Evolutionary conservation across 2,888 invertebrate genomes (phyloP).

Genomic region (Lycophotia porphyrea): DNA sequence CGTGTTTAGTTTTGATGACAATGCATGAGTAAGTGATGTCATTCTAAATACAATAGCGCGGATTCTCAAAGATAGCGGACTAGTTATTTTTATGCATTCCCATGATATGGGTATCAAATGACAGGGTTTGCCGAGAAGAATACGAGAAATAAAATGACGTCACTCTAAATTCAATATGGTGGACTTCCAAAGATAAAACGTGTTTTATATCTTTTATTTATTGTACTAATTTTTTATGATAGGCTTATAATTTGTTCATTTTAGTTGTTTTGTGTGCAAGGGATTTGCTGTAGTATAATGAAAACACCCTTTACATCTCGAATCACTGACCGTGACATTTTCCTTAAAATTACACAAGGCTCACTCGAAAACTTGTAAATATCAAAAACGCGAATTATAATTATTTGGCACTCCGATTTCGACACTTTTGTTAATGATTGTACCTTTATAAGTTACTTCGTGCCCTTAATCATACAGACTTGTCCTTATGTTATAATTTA

Average conservation of each 20-base stretch:
- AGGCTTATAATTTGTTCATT: background rate
- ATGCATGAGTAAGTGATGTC: no score
- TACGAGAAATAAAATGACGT: no score
- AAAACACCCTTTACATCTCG: constrained; percentile 78
- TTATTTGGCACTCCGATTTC: constrained; percentile 82
- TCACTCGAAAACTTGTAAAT: constrained; percentile 78
- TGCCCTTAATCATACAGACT: constrained; percentile 56
- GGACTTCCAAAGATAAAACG: no score
- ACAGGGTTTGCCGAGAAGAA: no score
- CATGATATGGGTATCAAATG: background rate
- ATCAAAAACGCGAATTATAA: constrained; percentile 75
- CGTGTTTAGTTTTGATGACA: background rate
- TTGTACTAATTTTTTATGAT: no score
- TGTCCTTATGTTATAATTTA: constrained; percentile 66
- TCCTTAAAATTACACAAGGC: constrained; percentile 76
- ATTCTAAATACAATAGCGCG: background rate
- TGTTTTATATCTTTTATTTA: background rate
- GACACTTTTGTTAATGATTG: constrained; percentile 77
- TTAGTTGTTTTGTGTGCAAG: background rate
- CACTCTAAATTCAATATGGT: background rate
- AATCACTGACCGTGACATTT: constrained; percentile 86
- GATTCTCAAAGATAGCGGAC: no score
- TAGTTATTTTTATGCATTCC: background rate
- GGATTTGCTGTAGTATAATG: constrained; percentile 9
- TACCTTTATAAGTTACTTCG: constrained; percentile 48